These are phyloP conservation scores for Halcyon badia DNA, from an alignment of 2,797 vertebrate genomes.

Conservation along the genomic window DNA sequence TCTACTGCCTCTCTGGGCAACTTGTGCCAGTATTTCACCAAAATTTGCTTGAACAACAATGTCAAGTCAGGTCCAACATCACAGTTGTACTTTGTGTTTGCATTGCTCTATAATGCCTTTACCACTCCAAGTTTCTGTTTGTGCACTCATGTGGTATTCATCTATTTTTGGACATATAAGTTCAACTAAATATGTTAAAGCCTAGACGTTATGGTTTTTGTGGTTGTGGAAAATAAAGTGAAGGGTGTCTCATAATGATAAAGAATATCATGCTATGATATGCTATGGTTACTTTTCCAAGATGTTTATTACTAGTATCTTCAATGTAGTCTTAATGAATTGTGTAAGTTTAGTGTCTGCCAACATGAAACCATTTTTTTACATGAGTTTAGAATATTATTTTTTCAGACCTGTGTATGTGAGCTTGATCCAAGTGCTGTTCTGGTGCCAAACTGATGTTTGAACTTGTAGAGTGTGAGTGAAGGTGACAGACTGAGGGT, in stretches of 20 bases:
- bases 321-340: not conserved
- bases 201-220: accelerated
- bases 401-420: not conserved
- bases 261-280: not conserved
- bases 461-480: not conserved
- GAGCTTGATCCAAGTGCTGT: not conserved
- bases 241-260: not conserved
- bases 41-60: not conserved
- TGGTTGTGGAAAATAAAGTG: not conserved
- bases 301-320: not conserved
- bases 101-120: not conserved
- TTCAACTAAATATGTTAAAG: not conserved
- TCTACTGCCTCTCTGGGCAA: not conserved
- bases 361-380: not conserved
- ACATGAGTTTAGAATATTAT: not conserved
- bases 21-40: not conserved
- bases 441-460: not conserved
- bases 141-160: not conserved
- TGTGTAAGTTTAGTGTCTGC: not conserved
- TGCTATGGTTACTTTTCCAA: not conserved
- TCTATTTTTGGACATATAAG: not conserved
- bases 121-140: not conserved
- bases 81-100: not conserved
- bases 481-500: not conserved
- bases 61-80: not conserved